Evolutionary conservation across 1,140 invertebrate genomes (phyloP).

Genomic region (Temnothorax curvispinosus): DNA sequence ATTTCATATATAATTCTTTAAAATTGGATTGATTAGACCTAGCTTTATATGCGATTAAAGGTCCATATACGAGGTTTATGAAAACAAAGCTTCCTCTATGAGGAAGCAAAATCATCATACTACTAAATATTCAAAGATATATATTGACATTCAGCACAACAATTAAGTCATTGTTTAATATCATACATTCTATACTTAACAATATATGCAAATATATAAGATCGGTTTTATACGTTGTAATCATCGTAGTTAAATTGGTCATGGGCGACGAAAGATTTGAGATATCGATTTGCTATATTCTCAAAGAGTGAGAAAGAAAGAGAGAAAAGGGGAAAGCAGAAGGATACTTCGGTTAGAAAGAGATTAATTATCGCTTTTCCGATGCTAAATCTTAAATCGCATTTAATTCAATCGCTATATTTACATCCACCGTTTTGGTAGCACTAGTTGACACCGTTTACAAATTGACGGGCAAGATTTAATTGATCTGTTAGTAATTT

Average conservation of each 20-base stretch:
- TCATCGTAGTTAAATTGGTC: too few species aligned
- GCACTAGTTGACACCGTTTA: conserved; percentile 14
- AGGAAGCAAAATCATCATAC: neutral
- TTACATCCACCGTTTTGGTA: neutral
- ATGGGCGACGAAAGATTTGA: neutral
- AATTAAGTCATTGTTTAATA: neutral
- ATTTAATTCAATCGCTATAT: conserved; percentile 25
- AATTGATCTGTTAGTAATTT: conserved; percentile 53
- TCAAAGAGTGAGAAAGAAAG: too few species aligned
- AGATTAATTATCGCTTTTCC: conserved; percentile 20
- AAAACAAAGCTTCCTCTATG: too few species aligned
- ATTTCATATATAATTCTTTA: too few species aligned
- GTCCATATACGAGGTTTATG: too few species aligned
- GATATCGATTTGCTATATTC: neutral
- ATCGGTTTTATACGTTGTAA: neutral
- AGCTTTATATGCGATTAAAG: too few species aligned
- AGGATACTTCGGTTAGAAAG: neutral
- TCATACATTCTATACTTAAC: neutral
- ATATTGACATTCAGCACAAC: neutral
- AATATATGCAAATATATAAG: neutral
- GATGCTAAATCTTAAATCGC: neutral
- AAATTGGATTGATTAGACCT: too few species aligned
- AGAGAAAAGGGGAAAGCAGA: too few species aligned
- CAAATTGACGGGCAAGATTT: conserved; percentile 43
- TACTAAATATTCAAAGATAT: conserved; percentile 12